phyloP scores from a whole-genome alignment of 2,888 invertebrate genomes.

The Andrena hattorfiana region DNA sequence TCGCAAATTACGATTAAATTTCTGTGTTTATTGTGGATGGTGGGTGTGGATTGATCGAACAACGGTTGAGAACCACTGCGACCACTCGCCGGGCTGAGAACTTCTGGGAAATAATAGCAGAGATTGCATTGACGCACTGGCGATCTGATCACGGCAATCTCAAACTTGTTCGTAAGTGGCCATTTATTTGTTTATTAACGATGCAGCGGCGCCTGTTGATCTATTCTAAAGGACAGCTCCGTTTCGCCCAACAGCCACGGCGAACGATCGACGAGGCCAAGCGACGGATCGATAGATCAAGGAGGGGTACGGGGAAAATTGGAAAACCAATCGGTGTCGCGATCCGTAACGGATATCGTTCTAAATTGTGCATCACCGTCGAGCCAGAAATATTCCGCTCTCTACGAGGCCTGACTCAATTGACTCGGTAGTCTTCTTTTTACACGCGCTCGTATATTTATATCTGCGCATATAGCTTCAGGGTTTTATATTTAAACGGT shows the following conservation, averaged over 20 bases:
- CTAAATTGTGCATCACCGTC: conserved; percentile 26
- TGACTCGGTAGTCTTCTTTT: not conserved
- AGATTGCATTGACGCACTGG: conserved; percentile 50
- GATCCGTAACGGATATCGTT: conserved; percentile 19
- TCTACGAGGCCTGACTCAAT: not conserved
- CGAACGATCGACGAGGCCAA: conserved; percentile 47
- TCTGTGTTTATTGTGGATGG: not conserved
- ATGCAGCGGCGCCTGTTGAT: conserved; percentile 83
- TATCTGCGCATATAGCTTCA: too few species aligned
- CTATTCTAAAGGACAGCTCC: conserved; percentile 45
- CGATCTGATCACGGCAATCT: conserved; percentile 55
- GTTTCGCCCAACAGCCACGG: conserved; percentile 10
- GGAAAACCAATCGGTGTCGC: conserved; percentile 13
- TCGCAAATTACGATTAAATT: not conserved
- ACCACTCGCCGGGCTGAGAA: conserved; percentile 35
- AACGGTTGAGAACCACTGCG: conserved; percentile 56
- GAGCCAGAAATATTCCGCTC: conserved; percentile 30
- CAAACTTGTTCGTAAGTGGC: conserved; percentile 50
- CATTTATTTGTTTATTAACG: conserved; percentile 60
- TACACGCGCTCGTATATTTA: too few species aligned
- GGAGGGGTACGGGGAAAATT: conserved; percentile 26
- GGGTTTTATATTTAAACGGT: too few species aligned
- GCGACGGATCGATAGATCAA: conserved; percentile 42
- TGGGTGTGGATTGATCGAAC: not conserved
- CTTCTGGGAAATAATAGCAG: conserved; percentile 37